phyloP scores from a whole-genome alignment of 1,140 invertebrate species.

The Pseudomyrmex concolor region DNA sequence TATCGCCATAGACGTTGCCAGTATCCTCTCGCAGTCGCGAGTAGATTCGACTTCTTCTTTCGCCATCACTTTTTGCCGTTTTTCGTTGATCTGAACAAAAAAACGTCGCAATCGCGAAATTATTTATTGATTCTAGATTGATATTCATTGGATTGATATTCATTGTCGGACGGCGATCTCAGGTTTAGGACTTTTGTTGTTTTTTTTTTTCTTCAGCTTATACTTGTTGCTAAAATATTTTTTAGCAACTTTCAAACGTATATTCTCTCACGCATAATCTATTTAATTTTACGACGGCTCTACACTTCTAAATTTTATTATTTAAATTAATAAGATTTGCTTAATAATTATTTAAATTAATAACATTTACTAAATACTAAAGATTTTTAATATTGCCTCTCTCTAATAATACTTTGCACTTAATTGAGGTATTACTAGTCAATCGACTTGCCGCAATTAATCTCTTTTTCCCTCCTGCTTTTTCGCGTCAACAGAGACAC shows the following conservation, averaged over 20 bases:
- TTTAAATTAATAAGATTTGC: neutral
- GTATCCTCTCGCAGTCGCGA: slow-evolving; percentile 12
- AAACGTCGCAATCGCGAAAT: slow-evolving; percentile 36
- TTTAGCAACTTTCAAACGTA: too few species aligned
- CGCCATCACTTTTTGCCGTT: neutral
- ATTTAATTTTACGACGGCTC: neutral
- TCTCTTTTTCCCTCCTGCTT: neutral
- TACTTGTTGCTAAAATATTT: neutral
- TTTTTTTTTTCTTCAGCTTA: neutral
- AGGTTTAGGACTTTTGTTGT: neutral
- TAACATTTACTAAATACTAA: too few species aligned
- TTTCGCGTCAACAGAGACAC: neutral
- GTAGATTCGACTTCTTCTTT: neutral
- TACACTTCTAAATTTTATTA: neutral
- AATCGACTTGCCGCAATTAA: slow-evolving; percentile 22
- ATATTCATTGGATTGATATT: too few species aligned
- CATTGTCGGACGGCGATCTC: neutral
- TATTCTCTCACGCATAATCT: neutral
- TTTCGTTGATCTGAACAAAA: slow-evolving; percentile 47
- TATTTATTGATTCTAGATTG: slow-evolving; percentile 13
- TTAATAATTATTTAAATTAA: too few species aligned
- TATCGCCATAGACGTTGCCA: slow-evolving; percentile 23
- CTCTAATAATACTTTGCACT: slow-evolving; percentile 33
- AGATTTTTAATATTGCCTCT: neutral
- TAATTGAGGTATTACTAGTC: slow-evolving; percentile 42